Conservation (phyloP, 1,140 invertebrate genomes). For the Platorchestia sp. region DNA sequence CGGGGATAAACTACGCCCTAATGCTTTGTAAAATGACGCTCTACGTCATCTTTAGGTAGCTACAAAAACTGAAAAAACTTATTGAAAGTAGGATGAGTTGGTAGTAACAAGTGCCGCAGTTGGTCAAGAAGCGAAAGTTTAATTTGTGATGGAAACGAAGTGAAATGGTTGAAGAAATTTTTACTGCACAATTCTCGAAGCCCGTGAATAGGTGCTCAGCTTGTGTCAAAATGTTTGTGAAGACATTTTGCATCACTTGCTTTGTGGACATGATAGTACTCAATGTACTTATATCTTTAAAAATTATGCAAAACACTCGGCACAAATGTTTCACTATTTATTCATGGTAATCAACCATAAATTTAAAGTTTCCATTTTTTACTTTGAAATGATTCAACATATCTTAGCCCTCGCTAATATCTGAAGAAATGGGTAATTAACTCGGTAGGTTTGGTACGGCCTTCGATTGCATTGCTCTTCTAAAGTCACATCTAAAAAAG, state of each 20-base stretch:
- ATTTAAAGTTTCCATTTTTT: too few relatives aligned
- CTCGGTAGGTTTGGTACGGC: too few relatives aligned
- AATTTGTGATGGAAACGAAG: not conserved
- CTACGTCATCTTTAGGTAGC: not conserved
- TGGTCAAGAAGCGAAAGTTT: not conserved
- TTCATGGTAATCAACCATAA: too few relatives aligned
- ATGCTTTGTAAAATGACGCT: not conserved
- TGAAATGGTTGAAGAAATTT: not conserved
- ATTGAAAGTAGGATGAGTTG: not conserved
- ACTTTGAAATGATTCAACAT: too few relatives aligned
- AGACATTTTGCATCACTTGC: not conserved
- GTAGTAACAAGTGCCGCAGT: not conserved
- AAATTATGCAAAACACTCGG: too few relatives aligned
- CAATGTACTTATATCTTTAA: not conserved
- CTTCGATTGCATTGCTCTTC: too few relatives aligned
- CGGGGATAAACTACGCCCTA: not conserved
- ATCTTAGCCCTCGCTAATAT: too few relatives aligned
- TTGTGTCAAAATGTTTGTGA: not conserved
- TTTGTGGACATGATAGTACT: not conserved
- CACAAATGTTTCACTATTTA: too few relatives aligned
- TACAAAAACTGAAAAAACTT: not conserved
- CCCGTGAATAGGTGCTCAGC: not conserved
- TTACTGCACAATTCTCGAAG: not conserved
- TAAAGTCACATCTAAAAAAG: too few relatives aligned
- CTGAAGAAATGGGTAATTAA: too few relatives aligned